Conservation (phyloP, 1,140 invertebrate species). For the Aporrectodea caliginosa region DNA sequence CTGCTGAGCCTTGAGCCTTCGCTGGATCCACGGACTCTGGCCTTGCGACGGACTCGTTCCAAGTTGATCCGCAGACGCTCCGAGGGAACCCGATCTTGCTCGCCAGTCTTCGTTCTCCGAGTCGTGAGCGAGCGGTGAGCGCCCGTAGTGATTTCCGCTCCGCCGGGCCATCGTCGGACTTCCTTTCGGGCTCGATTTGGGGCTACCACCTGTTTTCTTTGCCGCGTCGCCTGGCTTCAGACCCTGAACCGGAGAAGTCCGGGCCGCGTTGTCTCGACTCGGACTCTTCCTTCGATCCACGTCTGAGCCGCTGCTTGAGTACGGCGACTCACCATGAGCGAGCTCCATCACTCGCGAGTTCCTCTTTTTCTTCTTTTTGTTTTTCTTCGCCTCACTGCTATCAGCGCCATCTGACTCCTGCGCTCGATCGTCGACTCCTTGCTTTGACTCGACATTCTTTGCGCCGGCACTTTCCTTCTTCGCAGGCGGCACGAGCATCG, state of each 20-base stretch:
- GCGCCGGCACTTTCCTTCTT: background rate
- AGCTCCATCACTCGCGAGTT: background rate
- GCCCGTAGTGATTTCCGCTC: background rate
- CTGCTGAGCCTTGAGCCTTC: background rate
- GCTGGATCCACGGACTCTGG: background rate
- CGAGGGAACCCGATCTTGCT: background rate
- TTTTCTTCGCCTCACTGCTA: background rate
- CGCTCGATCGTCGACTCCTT: background rate
- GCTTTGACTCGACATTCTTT: background rate
- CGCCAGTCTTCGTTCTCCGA: background rate
- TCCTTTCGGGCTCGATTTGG: slow-evolving; percentile 44
- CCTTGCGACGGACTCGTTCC: background rate
- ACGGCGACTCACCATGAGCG: slow-evolving; percentile 10
- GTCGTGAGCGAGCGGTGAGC: background rate
- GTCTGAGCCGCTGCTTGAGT: slow-evolving; percentile 47
- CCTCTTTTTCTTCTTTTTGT: background rate
- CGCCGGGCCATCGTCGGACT: slow-evolving; percentile 43
- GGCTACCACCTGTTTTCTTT: slow-evolving; percentile 29
- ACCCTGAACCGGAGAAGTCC: no score
- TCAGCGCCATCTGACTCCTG: background rate
- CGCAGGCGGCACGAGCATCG: background rate
- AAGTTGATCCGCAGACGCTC: slow-evolving; percentile 16
- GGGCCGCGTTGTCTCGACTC: background rate
- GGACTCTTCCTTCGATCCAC: slow-evolving; percentile 34
- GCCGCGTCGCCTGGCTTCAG: no score